These are phyloP conservation scores for Ceramica pisi DNA, from an alignment of 2,888 invertebrate species.

Conservation along the genomic window DNA sequence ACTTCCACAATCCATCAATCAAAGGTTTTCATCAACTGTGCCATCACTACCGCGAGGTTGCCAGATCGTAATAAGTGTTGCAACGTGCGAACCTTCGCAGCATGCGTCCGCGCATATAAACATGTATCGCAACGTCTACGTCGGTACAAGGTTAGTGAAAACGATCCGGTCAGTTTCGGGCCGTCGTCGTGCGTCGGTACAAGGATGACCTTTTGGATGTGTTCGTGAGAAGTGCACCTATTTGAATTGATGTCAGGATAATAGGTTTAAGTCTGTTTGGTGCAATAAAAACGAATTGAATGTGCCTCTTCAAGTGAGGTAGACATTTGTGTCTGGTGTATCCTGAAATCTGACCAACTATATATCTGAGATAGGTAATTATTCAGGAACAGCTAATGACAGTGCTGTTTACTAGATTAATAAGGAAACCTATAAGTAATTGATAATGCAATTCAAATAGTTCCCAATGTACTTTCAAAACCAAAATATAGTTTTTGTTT, in stretches of 20 bases:
- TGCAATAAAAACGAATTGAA: too few relatives aligned
- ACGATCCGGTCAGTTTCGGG: slow-evolving; percentile 57
- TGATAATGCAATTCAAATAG: too few relatives aligned
- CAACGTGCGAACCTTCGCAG: slow-evolving; percentile 61
- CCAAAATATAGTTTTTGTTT: too few relatives aligned
- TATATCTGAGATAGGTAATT: too few relatives aligned
- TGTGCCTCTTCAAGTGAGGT: too few relatives aligned
- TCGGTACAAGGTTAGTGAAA: slow-evolving; percentile 66
- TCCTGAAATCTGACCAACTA: too few relatives aligned
- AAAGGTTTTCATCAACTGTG: slow-evolving; percentile 35
- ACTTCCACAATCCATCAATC: slow-evolving; percentile 18
- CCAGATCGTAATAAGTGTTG: slow-evolving; percentile 57
- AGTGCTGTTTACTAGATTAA: too few relatives aligned
- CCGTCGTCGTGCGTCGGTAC: slow-evolving; percentile 12
- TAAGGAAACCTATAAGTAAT: too few relatives aligned
- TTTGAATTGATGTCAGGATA: background rate
- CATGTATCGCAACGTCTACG: slow-evolving; percentile 58
- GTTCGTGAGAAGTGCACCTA: background rate
- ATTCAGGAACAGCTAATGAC: too few relatives aligned
- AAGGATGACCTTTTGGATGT: slow-evolving; percentile 37
- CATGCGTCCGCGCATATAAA: slow-evolving; percentile 64
- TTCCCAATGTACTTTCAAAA: too few relatives aligned
- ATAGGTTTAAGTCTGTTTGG: background rate
- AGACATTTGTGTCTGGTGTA: too few relatives aligned
- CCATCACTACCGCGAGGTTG: slow-evolving; percentile 56